A percentile compares a stretch with the other conserved stretches of the same genome.
These are phyloP conservation scores for Drosophila koepferae DNA, from an alignment of 2,888 invertebrate species.

Conservation along the genomic window DNA sequence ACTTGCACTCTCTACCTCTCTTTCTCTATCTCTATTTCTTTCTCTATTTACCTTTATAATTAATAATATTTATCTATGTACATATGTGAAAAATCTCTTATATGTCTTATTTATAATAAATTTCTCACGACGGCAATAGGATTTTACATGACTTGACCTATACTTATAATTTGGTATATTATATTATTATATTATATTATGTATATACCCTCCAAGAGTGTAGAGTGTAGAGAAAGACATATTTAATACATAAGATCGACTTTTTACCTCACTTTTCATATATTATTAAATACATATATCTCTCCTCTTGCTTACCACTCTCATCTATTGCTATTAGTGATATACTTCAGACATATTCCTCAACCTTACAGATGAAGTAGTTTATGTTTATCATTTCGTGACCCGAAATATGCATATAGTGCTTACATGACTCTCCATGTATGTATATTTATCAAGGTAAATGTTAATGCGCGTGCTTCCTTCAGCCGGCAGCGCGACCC, in stretches of 20 bases:
- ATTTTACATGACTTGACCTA: not conserved
- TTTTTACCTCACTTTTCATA: not conserved
- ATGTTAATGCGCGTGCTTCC: constrained; percentile 33
- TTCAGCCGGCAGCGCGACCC: constrained; percentile 29
- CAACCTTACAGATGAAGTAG: not conserved
- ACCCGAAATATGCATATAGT: not conserved
- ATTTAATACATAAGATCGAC: not conserved
- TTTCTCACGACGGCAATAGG: no score
- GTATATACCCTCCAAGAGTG: not conserved
- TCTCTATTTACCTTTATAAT: not conserved
- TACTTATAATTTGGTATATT: not conserved
- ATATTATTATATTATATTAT: not conserved
- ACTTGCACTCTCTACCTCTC: not conserved
- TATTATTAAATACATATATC: not conserved
- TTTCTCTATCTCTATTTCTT: not conserved
- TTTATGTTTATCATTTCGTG: not conserved
- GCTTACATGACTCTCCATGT: not conserved
- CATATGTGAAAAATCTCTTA: no score
- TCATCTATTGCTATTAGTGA: not conserved
- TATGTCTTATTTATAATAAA: no score
- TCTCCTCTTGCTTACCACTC: not conserved
- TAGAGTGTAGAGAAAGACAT: no score
- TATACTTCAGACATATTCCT: not conserved
- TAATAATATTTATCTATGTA: not conserved
- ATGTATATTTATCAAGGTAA: not conserved